phyloP scores from a whole-genome alignment of 2,113 vertebrate species.

The Heterocephalus glaber region DNA sequence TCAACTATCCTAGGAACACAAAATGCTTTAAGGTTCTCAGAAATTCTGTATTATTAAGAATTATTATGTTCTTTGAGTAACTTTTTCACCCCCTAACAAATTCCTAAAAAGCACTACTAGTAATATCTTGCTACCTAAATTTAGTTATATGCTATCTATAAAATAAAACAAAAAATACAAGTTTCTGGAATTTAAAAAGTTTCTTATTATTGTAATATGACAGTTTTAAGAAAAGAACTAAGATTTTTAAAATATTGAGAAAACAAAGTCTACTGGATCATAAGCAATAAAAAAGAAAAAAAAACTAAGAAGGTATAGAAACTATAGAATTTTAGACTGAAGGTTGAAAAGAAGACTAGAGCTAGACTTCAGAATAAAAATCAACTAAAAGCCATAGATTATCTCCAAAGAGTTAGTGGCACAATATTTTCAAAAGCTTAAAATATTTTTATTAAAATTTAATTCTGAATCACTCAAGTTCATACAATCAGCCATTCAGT shows the following conservation, averaged over 20 bases:
- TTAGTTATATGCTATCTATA: not conserved
- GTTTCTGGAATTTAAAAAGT: not conserved
- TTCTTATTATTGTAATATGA: not conserved
- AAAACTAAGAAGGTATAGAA: not conserved
- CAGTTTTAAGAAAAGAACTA: not conserved
- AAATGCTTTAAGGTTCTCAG: not conserved
- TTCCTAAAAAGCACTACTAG: not conserved
- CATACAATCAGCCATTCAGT: not conserved
- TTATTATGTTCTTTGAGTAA: not conserved
- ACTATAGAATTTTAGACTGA: conserved; percentile 24
- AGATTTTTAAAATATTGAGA: not conserved
- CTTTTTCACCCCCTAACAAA: not conserved
- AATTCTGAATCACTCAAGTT: not conserved
- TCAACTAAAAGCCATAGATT: not conserved
- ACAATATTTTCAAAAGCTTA: not conserved
- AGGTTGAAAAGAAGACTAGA: not conserved
- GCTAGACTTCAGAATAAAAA: not conserved
- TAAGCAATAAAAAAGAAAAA: not conserved
- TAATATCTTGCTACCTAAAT: not conserved
- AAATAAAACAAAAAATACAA: not conserved
- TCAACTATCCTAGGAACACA: not conserved
- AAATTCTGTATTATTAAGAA: not conserved
- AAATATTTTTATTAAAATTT: not conserved
- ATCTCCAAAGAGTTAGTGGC: not conserved
- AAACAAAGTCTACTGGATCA: not conserved